Evolutionary conservation across 2,888 invertebrate genomes (phyloP).

Genomic region (Platycheirus rosarum): DNA sequence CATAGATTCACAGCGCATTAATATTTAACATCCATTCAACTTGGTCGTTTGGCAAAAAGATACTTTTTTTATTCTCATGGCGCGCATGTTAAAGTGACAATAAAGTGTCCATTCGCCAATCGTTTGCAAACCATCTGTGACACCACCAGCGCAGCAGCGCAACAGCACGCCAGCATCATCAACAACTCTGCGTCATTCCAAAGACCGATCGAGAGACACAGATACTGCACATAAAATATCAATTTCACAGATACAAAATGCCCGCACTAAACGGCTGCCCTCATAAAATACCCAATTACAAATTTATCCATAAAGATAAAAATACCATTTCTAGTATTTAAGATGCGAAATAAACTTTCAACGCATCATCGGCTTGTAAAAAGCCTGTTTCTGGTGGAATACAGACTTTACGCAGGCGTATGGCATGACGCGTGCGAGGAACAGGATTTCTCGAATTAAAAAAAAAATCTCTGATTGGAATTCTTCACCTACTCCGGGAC

Average conservation of each 20-base stretch:
- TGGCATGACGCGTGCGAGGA: slow-evolving; percentile 28
- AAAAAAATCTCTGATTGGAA: slow-evolving; percentile 28
- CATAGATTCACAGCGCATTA: slow-evolving; percentile 72
- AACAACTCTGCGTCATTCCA: slow-evolving; percentile 75
- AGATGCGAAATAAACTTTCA: slow-evolving; percentile 69
- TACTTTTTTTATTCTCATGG: slow-evolving; percentile 54
- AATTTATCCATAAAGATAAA: slow-evolving; percentile 73
- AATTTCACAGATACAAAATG: slow-evolving; percentile 69
- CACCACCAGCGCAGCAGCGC: slow-evolving; percentile 60
- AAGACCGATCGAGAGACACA: slow-evolving; percentile 75
- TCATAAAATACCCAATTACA: slow-evolving; percentile 74
- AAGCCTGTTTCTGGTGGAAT: slow-evolving; percentile 23
- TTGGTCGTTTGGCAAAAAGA: slow-evolving; percentile 15
- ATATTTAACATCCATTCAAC: slow-evolving; percentile 70
- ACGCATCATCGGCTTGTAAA: slow-evolving; percentile 57
- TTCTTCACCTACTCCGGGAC: slow-evolving; percentile 53
- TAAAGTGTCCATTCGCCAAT: slow-evolving; percentile 77
- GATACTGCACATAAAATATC: slow-evolving; percentile 60
- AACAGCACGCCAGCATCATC: slow-evolving; percentile 25
- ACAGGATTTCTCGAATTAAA: slow-evolving; percentile 46
- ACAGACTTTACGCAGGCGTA: not conserved
- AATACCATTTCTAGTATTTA: slow-evolving; percentile 70
- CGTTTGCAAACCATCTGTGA: slow-evolving; percentile 57
- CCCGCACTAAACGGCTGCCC: slow-evolving; percentile 67
- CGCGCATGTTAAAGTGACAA: slow-evolving; percentile 64